A percentile compares a stretch with the other conserved stretches of the same genome.
phyloP scores from a whole-genome alignment of 2,888 invertebrate species.

The Amphiduros pacificus region DNA sequence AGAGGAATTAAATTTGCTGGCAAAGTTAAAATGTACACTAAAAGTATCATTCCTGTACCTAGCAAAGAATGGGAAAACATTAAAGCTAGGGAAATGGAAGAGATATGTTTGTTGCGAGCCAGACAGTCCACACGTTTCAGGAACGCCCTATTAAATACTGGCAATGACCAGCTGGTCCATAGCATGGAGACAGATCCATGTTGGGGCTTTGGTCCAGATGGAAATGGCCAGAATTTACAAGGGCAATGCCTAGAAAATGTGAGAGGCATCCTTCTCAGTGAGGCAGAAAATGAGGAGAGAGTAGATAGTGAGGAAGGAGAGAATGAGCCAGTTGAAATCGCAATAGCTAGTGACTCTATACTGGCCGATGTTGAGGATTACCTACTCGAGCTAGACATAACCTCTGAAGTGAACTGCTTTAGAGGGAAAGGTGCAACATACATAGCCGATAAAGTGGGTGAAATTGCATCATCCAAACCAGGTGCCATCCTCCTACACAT shows the following conservation, averaged over 20 bases:
- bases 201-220: not conserved
- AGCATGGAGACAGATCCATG: not conserved
- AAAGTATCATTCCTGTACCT: not conserved
- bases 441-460: too few relatives aligned
- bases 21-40: not conserved
- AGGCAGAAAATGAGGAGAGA: too few relatives aligned
- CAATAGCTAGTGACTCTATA: too few relatives aligned
- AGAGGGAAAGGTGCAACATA: too few relatives aligned
- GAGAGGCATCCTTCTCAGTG: too few relatives aligned
- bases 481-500: too few relatives aligned
- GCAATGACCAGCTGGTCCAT: not conserved
- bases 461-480: too few relatives aligned
- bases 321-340: too few relatives aligned
- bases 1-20: not conserved
- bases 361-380: too few relatives aligned
- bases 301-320: too few relatives aligned
- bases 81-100: not conserved
- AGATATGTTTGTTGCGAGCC: not conserved
- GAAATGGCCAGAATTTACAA: not conserved
- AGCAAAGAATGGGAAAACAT: not conserved
- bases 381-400: too few relatives aligned
- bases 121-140: not conserved
- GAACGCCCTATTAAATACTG: not conserved
- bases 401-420: too few relatives aligned
- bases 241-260: not conserved